A percentile compares a stretch with the other conserved stretches of the same genome.
phyloP scores from a whole-genome alignment of 1,140 invertebrate genomes.

The Drosophila chauvacae region DNA sequence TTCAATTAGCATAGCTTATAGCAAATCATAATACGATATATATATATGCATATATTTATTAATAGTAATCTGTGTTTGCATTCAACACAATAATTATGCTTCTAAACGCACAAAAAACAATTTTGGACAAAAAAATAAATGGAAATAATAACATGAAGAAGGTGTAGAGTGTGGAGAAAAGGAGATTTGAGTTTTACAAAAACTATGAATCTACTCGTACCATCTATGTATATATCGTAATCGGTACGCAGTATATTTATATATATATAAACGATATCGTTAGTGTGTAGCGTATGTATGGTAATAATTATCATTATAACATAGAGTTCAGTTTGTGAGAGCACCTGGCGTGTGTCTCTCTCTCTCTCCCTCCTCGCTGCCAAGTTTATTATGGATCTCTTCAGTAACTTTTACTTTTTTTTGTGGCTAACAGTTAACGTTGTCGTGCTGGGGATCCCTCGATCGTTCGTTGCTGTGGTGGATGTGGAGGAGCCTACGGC shows the following conservation, averaged over 20 bases:
- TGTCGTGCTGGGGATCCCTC: slow-evolving; percentile 22
- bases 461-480: slow-evolving; percentile 35
- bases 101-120: slow-evolving; percentile 47
- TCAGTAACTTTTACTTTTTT: slow-evolving; percentile 40
- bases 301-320: slow-evolving; percentile 80
- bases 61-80: slow-evolving; percentile 26
- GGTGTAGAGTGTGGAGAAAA: slow-evolving; percentile 19
- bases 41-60: slow-evolving; percentile 49
- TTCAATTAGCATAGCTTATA: slow-evolving; percentile 73
- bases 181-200: slow-evolving; percentile 52
- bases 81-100: slow-evolving; percentile 29
- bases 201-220: slow-evolving; percentile 66
- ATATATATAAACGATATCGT: slow-evolving; percentile 55
- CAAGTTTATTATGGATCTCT: slow-evolving; percentile 28
- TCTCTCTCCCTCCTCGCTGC: slow-evolving; percentile 17
- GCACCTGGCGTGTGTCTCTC: slow-evolving; percentile 13
- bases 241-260: slow-evolving; percentile 57
- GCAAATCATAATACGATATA: slow-evolving; percentile 81
- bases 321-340: slow-evolving; percentile 68
- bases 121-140: slow-evolving; percentile 64
- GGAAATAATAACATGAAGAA: slow-evolving; percentile 48
- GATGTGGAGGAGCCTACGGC: slow-evolving; percentile 34
- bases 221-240: slow-evolving; percentile 54
- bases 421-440: slow-evolving; percentile 52
- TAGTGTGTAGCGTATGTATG: slow-evolving; percentile 56